Conservation (phyloP, 2,113 vertebrate species). For the Melanotaenia duboulayi region DNA sequence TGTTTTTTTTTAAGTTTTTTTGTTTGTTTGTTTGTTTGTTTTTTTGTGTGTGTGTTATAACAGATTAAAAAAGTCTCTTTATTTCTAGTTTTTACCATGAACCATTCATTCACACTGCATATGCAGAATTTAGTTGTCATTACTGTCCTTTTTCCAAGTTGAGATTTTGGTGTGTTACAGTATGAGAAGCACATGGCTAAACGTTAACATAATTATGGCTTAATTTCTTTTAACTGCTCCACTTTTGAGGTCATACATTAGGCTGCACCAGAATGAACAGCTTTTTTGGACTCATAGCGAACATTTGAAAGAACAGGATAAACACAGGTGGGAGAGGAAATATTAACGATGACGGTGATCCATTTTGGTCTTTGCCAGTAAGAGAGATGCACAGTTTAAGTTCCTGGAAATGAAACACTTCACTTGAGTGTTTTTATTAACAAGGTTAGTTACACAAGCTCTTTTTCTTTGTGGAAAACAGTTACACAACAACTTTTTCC, state of each 20-base stretch:
- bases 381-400: neutral
- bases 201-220: no score
- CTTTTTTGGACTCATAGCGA: no score
- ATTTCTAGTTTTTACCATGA: no score
- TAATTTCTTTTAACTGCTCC: neutral
- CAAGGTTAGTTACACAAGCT: neutral
- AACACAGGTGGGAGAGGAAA: no score
- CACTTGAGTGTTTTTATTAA: neutral
- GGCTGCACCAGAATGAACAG: no score
- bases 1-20: rapidly evolving
- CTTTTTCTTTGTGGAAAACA: neutral
- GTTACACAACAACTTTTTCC: neutral
- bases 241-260: rapidly evolving
- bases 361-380: neutral
- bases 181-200: neutral
- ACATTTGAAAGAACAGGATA: no score
- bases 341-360: neutral
- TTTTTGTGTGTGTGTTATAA: no score
- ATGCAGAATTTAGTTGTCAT: neutral
- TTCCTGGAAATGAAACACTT: neutral
- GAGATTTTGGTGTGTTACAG: neutral
- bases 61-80: no score
- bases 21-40: no score
- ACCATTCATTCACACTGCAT: neutral
- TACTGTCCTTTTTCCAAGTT: neutral